phyloP scores from a whole-genome alignment of 1,140 invertebrate genomes.

The Drosophila tristis region DNA sequence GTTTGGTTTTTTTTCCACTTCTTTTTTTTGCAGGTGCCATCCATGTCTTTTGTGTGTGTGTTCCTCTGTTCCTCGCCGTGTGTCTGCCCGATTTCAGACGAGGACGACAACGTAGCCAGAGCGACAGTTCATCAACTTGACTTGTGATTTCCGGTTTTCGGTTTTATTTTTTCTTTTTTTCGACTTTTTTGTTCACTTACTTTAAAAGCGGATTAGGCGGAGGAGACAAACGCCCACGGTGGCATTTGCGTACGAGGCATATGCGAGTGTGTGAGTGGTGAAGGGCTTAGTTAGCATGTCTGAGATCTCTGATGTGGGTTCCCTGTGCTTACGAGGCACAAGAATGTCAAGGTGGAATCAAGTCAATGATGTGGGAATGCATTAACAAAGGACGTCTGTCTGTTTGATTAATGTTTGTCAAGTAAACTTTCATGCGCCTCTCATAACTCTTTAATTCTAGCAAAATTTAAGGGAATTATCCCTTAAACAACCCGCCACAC shows the following conservation, averaged over 20 bases:
- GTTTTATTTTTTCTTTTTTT: constrained; percentile 29
- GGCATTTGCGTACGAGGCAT: constrained; percentile 46
- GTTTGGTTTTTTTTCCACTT: constrained; percentile 45
- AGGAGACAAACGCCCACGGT: constrained; percentile 75
- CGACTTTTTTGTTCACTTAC: constrained; percentile 55
- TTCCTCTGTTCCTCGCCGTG: no score
- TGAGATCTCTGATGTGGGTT: constrained; percentile 48
- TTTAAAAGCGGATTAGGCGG: constrained; percentile 79
- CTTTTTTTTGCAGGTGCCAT: constrained; percentile 74
- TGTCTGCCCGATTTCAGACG: constrained; percentile 65
- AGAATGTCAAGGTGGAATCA: constrained; percentile 43
- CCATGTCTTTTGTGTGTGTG: constrained; percentile 59
- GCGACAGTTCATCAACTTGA: constrained; percentile 80
- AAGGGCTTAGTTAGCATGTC: constrained; percentile 52
- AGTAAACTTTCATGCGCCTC: background rate
- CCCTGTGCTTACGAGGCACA: constrained; percentile 10
- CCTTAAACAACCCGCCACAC: background rate
- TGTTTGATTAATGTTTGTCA: constrained; percentile 25
- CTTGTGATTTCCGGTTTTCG: constrained; percentile 79
- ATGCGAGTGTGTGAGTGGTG: constrained; percentile 13
- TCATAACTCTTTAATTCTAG: background rate
- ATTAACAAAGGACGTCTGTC: background rate
- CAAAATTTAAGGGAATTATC: no score
- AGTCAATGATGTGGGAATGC: constrained; percentile 34
- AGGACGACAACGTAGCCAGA: constrained; percentile 42